Conservation (phyloP, 2,797 vertebrate genomes). For the Ambastaia sidthimunki region DNA sequence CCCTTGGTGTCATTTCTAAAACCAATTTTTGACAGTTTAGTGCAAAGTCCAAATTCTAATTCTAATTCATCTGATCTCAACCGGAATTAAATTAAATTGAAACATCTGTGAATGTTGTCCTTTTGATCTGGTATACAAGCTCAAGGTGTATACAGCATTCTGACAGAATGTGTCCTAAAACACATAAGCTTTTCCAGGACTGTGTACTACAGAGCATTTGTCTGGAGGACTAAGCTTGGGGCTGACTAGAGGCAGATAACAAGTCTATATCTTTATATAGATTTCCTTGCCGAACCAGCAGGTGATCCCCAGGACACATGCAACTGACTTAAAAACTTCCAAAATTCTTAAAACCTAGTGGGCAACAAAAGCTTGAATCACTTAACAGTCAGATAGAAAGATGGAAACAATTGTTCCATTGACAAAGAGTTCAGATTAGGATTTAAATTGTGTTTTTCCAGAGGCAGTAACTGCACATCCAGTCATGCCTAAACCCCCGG, state of each 20-base stretch:
- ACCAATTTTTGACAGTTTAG: background rate
- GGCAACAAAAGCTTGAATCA: background rate
- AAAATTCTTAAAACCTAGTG: background rate
- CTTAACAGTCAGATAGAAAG: background rate
- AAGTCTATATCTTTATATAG: background rate
- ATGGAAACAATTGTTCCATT: background rate
- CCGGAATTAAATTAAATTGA: no score
- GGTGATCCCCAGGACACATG: background rate
- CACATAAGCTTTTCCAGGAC: background rate
- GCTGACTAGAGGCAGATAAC: background rate
- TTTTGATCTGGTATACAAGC: background rate
- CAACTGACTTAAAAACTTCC: background rate
- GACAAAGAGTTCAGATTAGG: background rate
- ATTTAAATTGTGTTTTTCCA: constrained; percentile 3
- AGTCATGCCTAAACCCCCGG: background rate
- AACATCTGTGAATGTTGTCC: background rate
- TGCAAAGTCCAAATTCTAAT: background rate
- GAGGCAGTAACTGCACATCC: background rate
- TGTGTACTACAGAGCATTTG: background rate
- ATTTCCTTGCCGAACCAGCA: background rate
- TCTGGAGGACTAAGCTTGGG: background rate
- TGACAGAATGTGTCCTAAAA: background rate
- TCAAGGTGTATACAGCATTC: background rate
- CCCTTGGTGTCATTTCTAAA: background rate
- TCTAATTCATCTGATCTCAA: no score